Base-by-base conservation (phyloP, 2,113 vertebrate species). In the Eira barbara region DNA sequence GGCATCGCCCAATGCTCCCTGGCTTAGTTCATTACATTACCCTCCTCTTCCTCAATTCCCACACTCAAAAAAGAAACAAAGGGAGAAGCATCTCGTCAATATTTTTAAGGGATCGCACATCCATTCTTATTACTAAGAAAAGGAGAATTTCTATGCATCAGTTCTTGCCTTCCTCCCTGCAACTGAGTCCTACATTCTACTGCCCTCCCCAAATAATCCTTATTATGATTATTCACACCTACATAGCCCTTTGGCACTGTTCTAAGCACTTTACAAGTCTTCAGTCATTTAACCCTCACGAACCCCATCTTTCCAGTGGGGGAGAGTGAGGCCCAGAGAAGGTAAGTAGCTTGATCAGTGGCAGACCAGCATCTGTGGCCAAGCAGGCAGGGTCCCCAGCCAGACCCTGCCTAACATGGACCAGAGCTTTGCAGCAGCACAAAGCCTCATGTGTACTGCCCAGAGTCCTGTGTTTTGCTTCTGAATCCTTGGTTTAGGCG, bases 381-480 rank as follows among this genome's bases (percentile, higher is more conserved):
- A 61, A 31, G 47, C 23, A 2, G 15, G 34, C 10, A 12, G 4
- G 15, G 36, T 34, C 39, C 45, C 21, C 8, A 36, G 83, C 78
- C 81, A 63, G 82, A 71, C 3, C 9, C 80, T 94, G 84, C 86
- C 92, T 69, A 85, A 90, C 21, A 42, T 0, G 15, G 14, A 13
- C 82, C 2, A 0, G 73, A 55, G 65, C 36, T 65, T 88, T 61
- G 36, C 3, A 14, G 93, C 1, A 20, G 42, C 61, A 9, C 52
- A 61, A 2, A 36, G 34, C 52, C 47, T 67, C 42, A 92, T 55
- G 6, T 29, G 34, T 31, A 5, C 86, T 76, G 57, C 79, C 67
- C 82, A 55, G 23, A 85, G n/a, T 59, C 73, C 86, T 93, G 52
- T 49, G 27, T 49, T 95, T 90, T 82, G n/a, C 84, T 81, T 94